These are phyloP conservation scores for Cerceris rybyensis DNA, from an alignment of 2,888 invertebrate species.

Conservation along the genomic window DNA sequence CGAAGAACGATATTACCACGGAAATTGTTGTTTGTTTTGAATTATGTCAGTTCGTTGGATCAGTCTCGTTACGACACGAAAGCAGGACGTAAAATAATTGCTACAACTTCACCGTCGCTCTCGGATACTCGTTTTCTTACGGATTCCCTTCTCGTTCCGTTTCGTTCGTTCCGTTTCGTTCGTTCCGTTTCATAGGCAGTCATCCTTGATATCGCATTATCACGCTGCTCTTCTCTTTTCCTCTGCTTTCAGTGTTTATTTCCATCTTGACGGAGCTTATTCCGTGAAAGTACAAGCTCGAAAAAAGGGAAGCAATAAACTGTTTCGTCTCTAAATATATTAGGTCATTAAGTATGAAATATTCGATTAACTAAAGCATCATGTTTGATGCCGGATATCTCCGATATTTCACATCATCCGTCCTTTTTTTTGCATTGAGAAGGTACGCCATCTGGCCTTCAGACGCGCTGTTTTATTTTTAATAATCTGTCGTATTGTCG, in stretches of 20 bases:
- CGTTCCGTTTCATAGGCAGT: slow-evolving; percentile 22
- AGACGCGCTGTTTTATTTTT: too few species aligned
- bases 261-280: not conserved
- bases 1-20: not conserved
- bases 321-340: too few species aligned
- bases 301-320: too few species aligned
- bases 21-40: not conserved
- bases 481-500: too few species aligned
- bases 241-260: not conserved
- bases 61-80: not conserved
- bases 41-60: not conserved
- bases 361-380: too few species aligned
- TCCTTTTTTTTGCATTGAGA: too few species aligned
- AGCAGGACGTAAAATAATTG: not conserved
- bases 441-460: too few species aligned
- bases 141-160: slow-evolving; percentile 1
- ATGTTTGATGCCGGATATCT: too few species aligned
- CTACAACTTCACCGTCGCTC: not conserved
- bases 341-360: too few species aligned
- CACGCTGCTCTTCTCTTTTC: slow-evolving; percentile 8
- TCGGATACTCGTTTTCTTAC: not conserved
- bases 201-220: slow-evolving; percentile 35
- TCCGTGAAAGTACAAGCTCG: not conserved
- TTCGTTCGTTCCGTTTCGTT: slow-evolving; percentile 20
- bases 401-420: too few species aligned